Base-by-base conservation (phyloP, 2,888 invertebrate species). In the Apotomis betuletana region DNA sequence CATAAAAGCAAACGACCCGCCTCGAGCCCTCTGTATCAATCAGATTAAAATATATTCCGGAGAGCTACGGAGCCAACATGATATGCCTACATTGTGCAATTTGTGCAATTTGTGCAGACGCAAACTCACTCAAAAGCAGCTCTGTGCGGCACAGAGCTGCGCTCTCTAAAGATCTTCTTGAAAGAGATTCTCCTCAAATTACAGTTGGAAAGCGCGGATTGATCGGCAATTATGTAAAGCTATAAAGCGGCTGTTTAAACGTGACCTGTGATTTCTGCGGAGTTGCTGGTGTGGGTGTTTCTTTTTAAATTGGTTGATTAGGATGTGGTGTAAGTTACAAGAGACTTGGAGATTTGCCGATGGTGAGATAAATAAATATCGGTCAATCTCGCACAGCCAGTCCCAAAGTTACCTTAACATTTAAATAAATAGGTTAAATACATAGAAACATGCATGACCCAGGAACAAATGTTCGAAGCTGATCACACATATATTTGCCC, bases 1-100 rank as follows among this genome's bases (percentile, higher is more conserved):
- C 78, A 77, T 77, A 79, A 77, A 76, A 71, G 75, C 75, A 76
- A 77, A 79, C 78, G 78, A 77, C 74, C 75, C 73, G 71, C 75
- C 77, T 76, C 61, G 70, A 54, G 72, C 61, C 67, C 69, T 54
- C 64, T 55, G 76, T 71, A 77, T 80, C 80, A 78, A 79, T 80
- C 80, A 80, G 76, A 77, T 77, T 77, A 75, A 78, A 67, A 70
- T 68, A 68, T 72, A 72, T 72, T 72, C 72, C 51, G 41, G 57
- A 65, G 70, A 57, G 49, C 63, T 27, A 88, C 87, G 86, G 82
- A 87, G 83, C 85, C 82, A 89, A 89, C 91, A 91, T 72, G 72
- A 72, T 72, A 72, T 58, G 62, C 62, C 54, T 68, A 58, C 72
- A 67, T 72, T 72, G 72, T 68, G 72, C 68, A 72, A 72, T 68